Evolutionary conservation across 2,113 vertebrate species (phyloP), one percentile per base, ranked within the genome.

Genomic region (Ranitomeya imitator): DNA sequence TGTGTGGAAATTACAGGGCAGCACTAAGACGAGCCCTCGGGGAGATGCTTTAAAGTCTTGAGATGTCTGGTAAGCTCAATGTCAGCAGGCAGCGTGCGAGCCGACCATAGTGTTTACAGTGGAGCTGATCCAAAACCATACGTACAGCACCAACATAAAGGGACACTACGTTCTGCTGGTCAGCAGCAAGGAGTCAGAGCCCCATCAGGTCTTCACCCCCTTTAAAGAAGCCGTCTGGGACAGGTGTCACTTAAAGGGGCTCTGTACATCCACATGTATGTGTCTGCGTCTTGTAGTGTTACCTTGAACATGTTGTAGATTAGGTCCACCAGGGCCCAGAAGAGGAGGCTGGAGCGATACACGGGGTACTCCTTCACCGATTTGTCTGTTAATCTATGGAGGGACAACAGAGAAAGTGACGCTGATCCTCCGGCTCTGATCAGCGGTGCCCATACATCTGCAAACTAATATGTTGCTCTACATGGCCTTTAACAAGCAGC

Each of bases 251-350:
- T 73, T 37, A 37, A 15, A 16, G 31, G 31, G 2, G 1, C 71
- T 3, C 63, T 1, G 0, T 23, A n/a, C 1, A 23, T 3, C 2
- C 9, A 6, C 26, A 18, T 19, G 16, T 15, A 11, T 5, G 7
- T 16, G 55, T 12, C 45, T 13, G 21, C 37, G n/a, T 18, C 8
- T 31, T 21, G 31, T 31, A 80, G 1, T 4, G 91, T 91, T 95
- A 99, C 98, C 97, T 97, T 98, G 92, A 98, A 99, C 97, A 99
- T 99, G 95, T 95, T 97, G 91, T 98, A 99, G 90, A 98, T 97
- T 51, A 99, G 97, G 91, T 99, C 98, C 3, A 99, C 97, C 10
- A 99, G 95, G 73, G 96, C 98, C 98, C 98, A 99, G 92, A 99
- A 99, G 93, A 99, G 97, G 89, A 99, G 97, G 11, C 97, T 96